Conservation (phyloP, 2,888 invertebrate genomes). For the Lasioglossum lativentre region DNA sequence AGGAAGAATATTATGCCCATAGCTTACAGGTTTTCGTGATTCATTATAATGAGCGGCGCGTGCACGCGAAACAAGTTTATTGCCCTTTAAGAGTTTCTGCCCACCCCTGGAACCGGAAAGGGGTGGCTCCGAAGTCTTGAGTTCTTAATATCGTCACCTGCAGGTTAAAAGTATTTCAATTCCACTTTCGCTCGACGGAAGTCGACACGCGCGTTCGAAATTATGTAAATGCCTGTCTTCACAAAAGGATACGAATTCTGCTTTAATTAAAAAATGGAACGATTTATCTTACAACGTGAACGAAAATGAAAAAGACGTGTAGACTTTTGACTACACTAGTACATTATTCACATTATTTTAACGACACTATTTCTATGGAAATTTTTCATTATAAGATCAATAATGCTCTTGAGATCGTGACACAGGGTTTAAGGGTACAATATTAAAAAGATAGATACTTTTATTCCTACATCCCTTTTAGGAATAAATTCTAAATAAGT, state of each 20-base stretch:
- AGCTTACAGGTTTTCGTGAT: conserved; percentile 61
- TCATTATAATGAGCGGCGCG: conserved; percentile 78
- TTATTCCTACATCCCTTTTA: too few species aligned
- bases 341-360: neutral
- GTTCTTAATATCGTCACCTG: conserved; percentile 80
- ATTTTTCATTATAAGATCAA: neutral
- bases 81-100: conserved; percentile 76
- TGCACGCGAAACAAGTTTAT: conserved; percentile 79
- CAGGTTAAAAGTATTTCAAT: conserved; percentile 62
- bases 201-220: conserved; percentile 4
- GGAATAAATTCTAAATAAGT: too few species aligned
- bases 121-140: conserved; percentile 75
- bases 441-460: too few species aligned
- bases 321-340: neutral
- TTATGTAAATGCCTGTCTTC: conserved; percentile 13
- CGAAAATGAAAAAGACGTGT: too few species aligned
- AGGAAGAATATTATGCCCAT: conserved; percentile 46
- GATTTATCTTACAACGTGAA: neutral
- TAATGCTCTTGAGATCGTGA: neutral
- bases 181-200: conserved; percentile 29
- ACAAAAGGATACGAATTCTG: neutral
- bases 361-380: neutral
- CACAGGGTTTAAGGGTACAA: too few species aligned
- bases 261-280: conserved; percentile 3
- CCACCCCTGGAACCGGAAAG: conserved; percentile 60